A percentile compares a stretch with the other conserved stretches of the same genome.
Evolutionary conservation across 2,797 vertebrate genomes (phyloP).

Genomic region (Onychomys arenicola): DNA sequence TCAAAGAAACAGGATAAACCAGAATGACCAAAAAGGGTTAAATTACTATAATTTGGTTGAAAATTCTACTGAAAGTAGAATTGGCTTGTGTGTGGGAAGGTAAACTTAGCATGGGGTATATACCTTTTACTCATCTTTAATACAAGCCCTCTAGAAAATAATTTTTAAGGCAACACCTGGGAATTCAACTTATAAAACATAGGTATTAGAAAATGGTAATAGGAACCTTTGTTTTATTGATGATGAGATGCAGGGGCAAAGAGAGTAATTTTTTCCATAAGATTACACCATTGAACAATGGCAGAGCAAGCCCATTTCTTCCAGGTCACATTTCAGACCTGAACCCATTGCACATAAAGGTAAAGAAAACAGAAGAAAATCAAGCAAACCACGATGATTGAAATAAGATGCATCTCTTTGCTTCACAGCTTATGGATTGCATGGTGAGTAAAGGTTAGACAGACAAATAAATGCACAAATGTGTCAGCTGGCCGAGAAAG

Average conservation of each 20-base stretch:
- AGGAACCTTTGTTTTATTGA: conserved; percentile 20
- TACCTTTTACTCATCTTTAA: not conserved
- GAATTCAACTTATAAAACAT: not conserved
- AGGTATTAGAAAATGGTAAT: not conserved
- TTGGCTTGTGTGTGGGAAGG: not conserved
- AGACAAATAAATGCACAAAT: not conserved
- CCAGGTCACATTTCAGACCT: not conserved
- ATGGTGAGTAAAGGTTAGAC: not conserved
- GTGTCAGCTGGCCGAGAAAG: not conserved
- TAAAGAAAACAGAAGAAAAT: conserved; percentile 34
- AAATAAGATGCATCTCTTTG: not conserved
- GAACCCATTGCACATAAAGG: conserved; percentile 30
- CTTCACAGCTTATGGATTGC: not conserved
- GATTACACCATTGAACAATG: conserved; percentile 55
- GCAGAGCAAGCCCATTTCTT: conserved; percentile 33
- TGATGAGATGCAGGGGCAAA: not conserved
- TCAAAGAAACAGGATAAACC: not conserved
- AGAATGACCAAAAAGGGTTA: not conserved
- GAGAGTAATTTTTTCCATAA: conserved; percentile 53
- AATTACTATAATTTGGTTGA: conserved; percentile 11
- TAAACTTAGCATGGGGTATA: not conserved
- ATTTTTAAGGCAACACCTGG: not conserved
- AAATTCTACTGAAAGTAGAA: conserved; percentile 30
- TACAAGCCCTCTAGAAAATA: not conserved
- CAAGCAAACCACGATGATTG: not conserved